Evolutionary conservation across 2,797 vertebrate species (phyloP).

Genomic region (Neomorphus geoffroyi): DNA sequence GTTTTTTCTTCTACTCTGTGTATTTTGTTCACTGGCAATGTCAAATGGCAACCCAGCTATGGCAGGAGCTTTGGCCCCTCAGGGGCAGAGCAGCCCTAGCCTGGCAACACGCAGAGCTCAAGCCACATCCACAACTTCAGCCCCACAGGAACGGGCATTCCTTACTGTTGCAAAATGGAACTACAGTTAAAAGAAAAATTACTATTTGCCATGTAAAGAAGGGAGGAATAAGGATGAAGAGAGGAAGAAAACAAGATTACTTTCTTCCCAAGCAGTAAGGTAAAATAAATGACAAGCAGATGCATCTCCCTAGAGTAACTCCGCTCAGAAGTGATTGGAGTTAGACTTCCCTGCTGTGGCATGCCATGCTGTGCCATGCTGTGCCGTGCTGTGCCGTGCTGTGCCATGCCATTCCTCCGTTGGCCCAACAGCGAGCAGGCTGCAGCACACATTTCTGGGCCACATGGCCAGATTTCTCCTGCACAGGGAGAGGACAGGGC

Average conservation of each 20-base stretch:
- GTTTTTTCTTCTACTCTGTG: not conserved
- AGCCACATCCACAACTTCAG: not conserved
- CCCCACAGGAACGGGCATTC: rapidly evolving
- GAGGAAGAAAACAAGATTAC: not conserved
- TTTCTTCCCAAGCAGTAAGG: not conserved
- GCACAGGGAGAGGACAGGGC: too few relatives aligned
- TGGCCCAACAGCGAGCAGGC: not conserved
- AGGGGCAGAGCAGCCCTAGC: not conserved
- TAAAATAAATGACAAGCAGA: not conserved
- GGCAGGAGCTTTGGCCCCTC: not conserved
- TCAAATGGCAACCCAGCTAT: not conserved
- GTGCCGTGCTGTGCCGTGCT: rapidly evolving
- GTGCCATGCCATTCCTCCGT: not conserved
- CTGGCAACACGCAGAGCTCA: rapidly evolving
- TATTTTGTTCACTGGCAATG: not conserved
- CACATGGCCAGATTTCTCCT: rapidly evolving
- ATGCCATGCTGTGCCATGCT: too few relatives aligned
- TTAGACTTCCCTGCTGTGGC: not conserved
- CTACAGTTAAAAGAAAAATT: not conserved
- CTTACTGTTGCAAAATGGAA: not conserved
- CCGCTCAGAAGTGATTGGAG: not conserved
- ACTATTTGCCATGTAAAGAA: not conserved
- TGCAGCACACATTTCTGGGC: not conserved
- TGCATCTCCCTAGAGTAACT: not conserved
- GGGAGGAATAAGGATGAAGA: not conserved